Percentiles rank a stretch among this genome's conserved stretches.
These are phyloP conservation scores for Echeneis naucrates DNA, from an alignment of 2,797 vertebrate genomes.

Conservation along the genomic window DNA sequence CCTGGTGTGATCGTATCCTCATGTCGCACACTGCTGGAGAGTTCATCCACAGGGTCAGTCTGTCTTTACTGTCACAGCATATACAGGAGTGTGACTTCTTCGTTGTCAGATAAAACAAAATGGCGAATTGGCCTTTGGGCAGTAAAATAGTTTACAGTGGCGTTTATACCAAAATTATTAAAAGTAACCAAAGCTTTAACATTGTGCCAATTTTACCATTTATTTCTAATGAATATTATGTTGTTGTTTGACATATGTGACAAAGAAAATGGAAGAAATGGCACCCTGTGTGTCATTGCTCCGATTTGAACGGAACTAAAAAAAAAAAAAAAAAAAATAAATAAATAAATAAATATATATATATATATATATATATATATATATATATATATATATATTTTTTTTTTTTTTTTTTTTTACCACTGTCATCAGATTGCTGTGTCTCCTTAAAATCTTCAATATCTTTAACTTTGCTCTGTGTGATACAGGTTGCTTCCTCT, in stretches of 20 bases:
- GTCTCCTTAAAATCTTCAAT: not conserved
- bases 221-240: not conserved
- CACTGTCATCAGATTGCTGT: not conserved
- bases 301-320: not conserved
- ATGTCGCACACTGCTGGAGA: conserved; percentile 82
- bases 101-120: not conserved
- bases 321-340: too few relatives aligned
- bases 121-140: not conserved
- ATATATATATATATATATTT: too few relatives aligned
- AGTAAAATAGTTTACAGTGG: too few relatives aligned
- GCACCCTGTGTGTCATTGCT: not conserved
- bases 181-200: too few relatives aligned
- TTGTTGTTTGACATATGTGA: not conserved
- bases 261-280: not conserved
- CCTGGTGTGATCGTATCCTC: conserved; percentile 90
- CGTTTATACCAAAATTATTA: not conserved
- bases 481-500: conserved; percentile 3
- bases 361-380: too few relatives aligned
- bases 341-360: too few relatives aligned
- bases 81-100: not conserved
- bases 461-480: not conserved
- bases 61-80: not conserved
- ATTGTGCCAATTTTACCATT: too few relatives aligned
- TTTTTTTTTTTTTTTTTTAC: not conserved
- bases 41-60: conserved; percentile 79